phyloP scores from a whole-genome alignment of 37 sponge, comb jelly and placozoan species.

The Bolinopsis microptera region DNA sequence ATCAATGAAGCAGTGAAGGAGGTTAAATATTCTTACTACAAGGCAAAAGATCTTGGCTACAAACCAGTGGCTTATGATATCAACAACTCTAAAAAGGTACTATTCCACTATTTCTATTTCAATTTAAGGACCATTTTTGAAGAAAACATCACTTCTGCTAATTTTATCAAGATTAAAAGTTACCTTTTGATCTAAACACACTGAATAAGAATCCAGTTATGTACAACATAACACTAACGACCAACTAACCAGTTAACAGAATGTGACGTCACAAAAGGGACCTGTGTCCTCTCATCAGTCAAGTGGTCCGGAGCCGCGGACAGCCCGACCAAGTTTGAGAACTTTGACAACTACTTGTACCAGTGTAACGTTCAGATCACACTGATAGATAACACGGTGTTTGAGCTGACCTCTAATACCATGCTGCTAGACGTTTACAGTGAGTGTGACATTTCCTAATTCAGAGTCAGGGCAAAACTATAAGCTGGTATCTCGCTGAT shows the following conservation, averaged over 20 bases:
- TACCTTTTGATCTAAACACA: no score
- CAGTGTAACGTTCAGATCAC: background rate
- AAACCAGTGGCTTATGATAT: background rate
- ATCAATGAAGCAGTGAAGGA: background rate
- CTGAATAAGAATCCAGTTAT: no score
- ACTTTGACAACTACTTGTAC: slow-evolving; percentile 28
- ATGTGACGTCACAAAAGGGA: background rate
- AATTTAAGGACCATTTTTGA: no score
- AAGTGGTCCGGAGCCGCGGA: slow-evolving; percentile 6
- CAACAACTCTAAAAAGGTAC: background rate
- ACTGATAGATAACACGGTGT: background rate
- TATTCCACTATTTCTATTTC: no score
- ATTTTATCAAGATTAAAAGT: no score
- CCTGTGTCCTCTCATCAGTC: background rate
- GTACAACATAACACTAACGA: no score
- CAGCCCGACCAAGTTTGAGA: slow-evolving; percentile 13
- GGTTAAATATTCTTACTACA: background rate
- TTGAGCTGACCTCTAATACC: slow-evolving; percentile 34
- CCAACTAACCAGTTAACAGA: background rate
- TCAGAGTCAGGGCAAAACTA: no score
- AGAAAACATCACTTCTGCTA: no score
- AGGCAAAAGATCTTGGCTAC: background rate
- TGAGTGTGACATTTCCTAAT: background rate
- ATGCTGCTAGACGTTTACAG: slow-evolving; percentile 59
- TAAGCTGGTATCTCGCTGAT: no score